Conservation (phyloP, 2,888 invertebrate genomes). For the Dioctria rufipes region DNA sequence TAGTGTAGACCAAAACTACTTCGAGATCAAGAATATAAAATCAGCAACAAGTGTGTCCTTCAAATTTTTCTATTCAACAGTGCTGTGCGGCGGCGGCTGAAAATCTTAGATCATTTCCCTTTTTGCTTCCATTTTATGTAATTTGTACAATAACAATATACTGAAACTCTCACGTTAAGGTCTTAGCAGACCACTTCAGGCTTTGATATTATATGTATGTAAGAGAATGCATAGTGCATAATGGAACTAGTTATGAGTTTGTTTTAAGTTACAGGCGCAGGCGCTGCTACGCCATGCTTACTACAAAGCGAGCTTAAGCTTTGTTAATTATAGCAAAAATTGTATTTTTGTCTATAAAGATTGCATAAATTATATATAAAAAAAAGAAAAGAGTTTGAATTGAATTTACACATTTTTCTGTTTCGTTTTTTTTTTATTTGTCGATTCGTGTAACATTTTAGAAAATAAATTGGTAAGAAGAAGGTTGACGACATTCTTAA, state of each 20-base stretch:
- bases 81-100: too few species aligned
- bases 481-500: constrained; percentile 29
- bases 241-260: too few species aligned
- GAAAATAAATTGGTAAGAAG: background rate
- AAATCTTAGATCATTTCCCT: background rate
- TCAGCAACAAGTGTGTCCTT: constrained; percentile 16
- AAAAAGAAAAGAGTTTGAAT: too few species aligned
- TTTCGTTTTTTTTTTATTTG: too few species aligned
- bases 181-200: too few species aligned
- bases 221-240: too few species aligned
- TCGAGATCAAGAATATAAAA: background rate
- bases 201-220: too few species aligned
- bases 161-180: too few species aligned
- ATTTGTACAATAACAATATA: too few species aligned
- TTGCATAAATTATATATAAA: too few species aligned
- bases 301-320: background rate
- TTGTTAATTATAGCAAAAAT: constrained; percentile 20
- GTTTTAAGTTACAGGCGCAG: background rate
- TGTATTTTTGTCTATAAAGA: background rate
- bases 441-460: background rate
- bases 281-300: background rate
- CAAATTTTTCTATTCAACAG: constrained; percentile 9
- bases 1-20: constrained; percentile 2
- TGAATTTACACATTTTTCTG: too few species aligned
- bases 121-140: background rate